A percentile compares a stretch with the other conserved stretches of the same genome.
phyloP scores from a whole-genome alignment of 1,140 invertebrate genomes.

The Cyclargus thomasi region DNA sequence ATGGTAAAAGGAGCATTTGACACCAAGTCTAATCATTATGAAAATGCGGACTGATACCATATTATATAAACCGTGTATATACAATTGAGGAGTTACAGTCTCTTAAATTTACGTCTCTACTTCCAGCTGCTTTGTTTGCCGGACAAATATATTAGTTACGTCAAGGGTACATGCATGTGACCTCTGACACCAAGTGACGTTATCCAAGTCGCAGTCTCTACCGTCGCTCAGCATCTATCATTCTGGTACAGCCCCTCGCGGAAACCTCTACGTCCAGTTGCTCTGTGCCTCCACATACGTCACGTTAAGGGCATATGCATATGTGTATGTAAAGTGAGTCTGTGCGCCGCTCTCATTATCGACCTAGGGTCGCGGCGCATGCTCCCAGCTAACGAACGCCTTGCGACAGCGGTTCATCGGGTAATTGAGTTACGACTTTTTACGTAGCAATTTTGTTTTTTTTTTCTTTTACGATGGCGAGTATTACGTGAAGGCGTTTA shows the following conservation, averaged over 20 bases:
- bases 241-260: slow-evolving; percentile 8
- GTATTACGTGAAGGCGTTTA: neutral
- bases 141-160: no score
- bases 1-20: no score
- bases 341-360: slow-evolving; percentile 72
- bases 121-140: no score
- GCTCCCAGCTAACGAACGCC: slow-evolving; percentile 70
- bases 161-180: no score
- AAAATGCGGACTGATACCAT: no score
- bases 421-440: slow-evolving; percentile 75
- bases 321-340: slow-evolving; percentile 73
- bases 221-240: no score
- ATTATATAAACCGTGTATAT: no score
- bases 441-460: slow-evolving; percentile 71
- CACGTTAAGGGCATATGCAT: slow-evolving; percentile 68
- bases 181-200: no score
- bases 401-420: slow-evolving; percentile 68
- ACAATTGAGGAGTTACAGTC: no score
- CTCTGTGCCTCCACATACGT: slow-evolving; percentile 53
- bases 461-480: slow-evolving; percentile 65
- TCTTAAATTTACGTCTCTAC: no score
- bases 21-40: no score
- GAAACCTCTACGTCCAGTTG: slow-evolving; percentile 25
- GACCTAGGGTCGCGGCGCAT: slow-evolving; percentile 71
- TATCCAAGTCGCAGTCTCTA: no score